Conservation (phyloP, 2,888 invertebrate species). For the Alviniconcha strummeri region DNA sequence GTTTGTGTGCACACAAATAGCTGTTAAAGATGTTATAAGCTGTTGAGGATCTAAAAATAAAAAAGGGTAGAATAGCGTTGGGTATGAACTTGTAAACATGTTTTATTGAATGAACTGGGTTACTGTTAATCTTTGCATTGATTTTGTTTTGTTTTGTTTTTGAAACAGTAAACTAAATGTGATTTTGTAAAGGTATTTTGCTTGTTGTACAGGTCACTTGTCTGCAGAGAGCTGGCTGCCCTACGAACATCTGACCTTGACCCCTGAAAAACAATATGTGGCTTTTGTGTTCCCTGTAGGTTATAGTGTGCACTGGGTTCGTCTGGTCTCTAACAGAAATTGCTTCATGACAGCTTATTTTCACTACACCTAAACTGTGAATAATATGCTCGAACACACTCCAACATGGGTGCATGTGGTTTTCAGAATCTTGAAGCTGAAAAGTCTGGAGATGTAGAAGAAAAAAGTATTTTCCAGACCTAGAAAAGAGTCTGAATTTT, state of each 20-base stretch:
- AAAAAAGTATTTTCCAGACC: background rate
- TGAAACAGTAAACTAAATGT: no score
- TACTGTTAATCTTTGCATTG: no score
- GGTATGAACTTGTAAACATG: no score
- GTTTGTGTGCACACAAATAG: no score
- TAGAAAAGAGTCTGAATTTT: no score
- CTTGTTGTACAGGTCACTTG: constrained; percentile 34
- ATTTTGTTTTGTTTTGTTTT: no score
- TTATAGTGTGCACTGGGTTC: constrained; percentile 47
- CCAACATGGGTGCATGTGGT: background rate
- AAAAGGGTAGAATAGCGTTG: no score
- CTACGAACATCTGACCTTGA: background rate
- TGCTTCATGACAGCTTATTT: constrained; percentile 42
- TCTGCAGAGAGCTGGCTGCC: constrained; percentile 38
- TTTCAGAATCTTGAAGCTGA: background rate
- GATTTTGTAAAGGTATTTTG: no score
- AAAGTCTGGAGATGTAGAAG: background rate
- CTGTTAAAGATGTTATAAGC: no score
- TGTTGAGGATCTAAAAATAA: no score
- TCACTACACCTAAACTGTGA: constrained; percentile 38
- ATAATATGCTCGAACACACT: background rate
- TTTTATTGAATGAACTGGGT: no score
- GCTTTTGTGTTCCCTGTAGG: constrained; percentile 38
- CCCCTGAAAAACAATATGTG: background rate
- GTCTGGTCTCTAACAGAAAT: constrained; percentile 26